These are phyloP conservation scores for Pantelozetes paolii DNA, from an alignment of 2,888 invertebrate species.

Conservation along the genomic window DNA sequence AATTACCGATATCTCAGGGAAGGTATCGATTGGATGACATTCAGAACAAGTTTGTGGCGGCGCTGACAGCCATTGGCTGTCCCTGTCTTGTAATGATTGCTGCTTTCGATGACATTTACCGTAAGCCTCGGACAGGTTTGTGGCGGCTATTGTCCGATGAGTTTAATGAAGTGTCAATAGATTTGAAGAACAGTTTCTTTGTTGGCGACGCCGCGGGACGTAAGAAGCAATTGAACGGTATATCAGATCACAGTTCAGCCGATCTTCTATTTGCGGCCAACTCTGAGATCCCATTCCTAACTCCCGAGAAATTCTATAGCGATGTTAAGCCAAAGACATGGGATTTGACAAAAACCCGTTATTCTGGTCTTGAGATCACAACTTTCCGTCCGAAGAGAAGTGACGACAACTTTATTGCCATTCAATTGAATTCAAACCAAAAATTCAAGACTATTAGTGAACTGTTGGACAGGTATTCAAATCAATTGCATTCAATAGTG, in stretches of 20 bases:
- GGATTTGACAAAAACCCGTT: neutral
- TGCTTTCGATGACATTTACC: constrained; percentile 38
- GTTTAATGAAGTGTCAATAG: constrained; percentile 29
- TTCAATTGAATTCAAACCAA: neutral
- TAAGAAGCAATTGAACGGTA: constrained; percentile 34
- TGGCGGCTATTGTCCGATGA: constrained; percentile 29
- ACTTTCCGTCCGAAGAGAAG: neutral
- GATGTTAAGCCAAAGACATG: constrained; percentile 4
- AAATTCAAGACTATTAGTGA: constrained; percentile 10
- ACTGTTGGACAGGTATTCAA: constrained; percentile 16
- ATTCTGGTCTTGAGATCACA: neutral
- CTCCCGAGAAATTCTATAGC: constrained; percentile 41
- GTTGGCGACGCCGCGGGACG: constrained; percentile 44
- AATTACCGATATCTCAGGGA: constrained; percentile 39
- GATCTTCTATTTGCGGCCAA: constrained; percentile 43
- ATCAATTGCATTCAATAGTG: constrained; percentile 31
- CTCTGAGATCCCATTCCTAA: constrained; percentile 35
- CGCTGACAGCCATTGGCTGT: constrained; percentile 18
- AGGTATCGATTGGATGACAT: constrained; percentile 33
- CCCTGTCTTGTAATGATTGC: constrained; percentile 42
- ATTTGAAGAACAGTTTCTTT: constrained; percentile 40
- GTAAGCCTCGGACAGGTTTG: constrained; percentile 43
- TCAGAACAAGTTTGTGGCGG: constrained; percentile 36
- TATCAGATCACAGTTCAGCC: constrained; percentile 41
- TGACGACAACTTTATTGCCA: neutral